A percentile compares a stretch with the other conserved stretches of the same genome.
phyloP scores from a whole-genome alignment of 2,888 invertebrate genomes.

The Hypena proboscidalis region DNA sequence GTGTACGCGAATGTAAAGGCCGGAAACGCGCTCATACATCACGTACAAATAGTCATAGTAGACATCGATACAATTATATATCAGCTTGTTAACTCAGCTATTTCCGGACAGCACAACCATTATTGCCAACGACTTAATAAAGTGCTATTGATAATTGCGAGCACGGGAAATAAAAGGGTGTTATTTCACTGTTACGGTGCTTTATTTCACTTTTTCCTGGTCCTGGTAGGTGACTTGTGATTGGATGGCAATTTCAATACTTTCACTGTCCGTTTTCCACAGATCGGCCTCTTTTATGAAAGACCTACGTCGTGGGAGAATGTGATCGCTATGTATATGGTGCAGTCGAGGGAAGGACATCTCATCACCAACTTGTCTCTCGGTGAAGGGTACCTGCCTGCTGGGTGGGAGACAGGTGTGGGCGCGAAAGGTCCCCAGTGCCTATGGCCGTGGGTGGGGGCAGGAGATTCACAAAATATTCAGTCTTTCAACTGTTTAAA shows the following conservation, averaged over 20 bases:
- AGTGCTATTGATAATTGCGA: background rate
- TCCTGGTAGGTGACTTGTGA: background rate
- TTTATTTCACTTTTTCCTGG: background rate
- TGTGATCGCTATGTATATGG: slow-evolving; percentile 62
- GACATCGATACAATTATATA: background rate
- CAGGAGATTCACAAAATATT: slow-evolving; percentile 84
- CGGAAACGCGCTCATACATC: slow-evolving; percentile 24
- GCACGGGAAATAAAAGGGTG: background rate
- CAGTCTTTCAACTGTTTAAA: slow-evolving; percentile 89
- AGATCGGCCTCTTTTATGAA: slow-evolving; percentile 75
- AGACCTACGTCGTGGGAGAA: slow-evolving; percentile 71
- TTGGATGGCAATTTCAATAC: slow-evolving; percentile 5
- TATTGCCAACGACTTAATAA: background rate
- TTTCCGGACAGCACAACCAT: background rate
- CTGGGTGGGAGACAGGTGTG: slow-evolving; percentile 82
- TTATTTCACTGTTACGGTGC: background rate
- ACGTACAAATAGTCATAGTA: slow-evolving; percentile 13
- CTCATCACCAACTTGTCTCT: slow-evolving; percentile 82
- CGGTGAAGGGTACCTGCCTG: slow-evolving; percentile 83
- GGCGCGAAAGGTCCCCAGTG: slow-evolving; percentile 81
- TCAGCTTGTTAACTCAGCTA: background rate
- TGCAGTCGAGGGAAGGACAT: slow-evolving; percentile 71
- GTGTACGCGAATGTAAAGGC: slow-evolving; percentile 16
- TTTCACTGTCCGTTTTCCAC: slow-evolving; percentile 27
- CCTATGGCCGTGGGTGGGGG: slow-evolving; percentile 89